Evolutionary conservation across 1,140 invertebrate species (phyloP), one percentile per base, ranked within the genome.

Genomic region (Eumeta japonica): DNA sequence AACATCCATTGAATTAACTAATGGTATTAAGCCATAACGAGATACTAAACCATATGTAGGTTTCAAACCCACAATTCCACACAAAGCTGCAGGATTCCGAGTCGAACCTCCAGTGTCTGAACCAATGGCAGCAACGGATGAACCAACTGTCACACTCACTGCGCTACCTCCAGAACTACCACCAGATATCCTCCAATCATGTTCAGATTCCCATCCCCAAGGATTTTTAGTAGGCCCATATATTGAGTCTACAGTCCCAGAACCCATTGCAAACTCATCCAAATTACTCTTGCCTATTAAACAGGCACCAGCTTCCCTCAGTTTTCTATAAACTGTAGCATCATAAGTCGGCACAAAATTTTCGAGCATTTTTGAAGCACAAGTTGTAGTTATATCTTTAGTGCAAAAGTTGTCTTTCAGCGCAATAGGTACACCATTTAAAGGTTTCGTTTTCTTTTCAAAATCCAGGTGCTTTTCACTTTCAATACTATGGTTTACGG

Each of bases 251-350:
- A 91, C 80, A 11, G 89, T 92, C 4, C 92, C 93, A 27, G 90
- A 87, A 5, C 97, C 97, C 96, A 99, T 99, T 1, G 89, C 94
- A 83, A 97, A 99, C 77, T 99, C 92, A 78, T 99, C 97, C 67
- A 99, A 79, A 76, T 99, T 99, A 9, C 91, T 91, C 82, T 99
- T 99, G 1, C 96, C 95, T 29, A 99, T 75, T 1, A 98, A 60
- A 46, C 94, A 76, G 10, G 88, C 89, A 2, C 96, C 93, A 18
- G 83, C 74, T 5, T 39, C 84, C 57, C 82, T 61, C 24, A 98
- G 70, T 58, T 81, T 83, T 29, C 89, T 67, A 31, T 93, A 92
- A 14, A 97, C 88, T 1, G 95, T 98, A 0, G 96, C 94, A 76
- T 90, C 85, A 55, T 97, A 99, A 0, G 86, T 82, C 0, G 97